Evolutionary conservation across 1,140 invertebrate species (phyloP).

Genomic region (Drosophila ironensis): DNA sequence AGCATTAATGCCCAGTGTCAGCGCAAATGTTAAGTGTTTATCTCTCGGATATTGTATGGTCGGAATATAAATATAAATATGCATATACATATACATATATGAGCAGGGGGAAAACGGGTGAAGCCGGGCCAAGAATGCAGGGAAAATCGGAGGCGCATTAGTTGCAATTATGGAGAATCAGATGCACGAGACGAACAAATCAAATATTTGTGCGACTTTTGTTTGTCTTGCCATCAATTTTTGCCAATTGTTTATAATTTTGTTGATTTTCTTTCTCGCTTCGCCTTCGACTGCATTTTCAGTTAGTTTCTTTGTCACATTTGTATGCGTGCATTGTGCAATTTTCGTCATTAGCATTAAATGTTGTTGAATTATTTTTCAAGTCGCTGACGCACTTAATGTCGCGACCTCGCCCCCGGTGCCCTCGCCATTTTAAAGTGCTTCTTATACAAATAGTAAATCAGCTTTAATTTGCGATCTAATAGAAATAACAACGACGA

Average conservation of each 20-base stretch:
- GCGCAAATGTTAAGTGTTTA: constrained; percentile 48
- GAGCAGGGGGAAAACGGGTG: background rate
- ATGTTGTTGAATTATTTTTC: constrained; percentile 78
- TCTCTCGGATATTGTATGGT: background rate
- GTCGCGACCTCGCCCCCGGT: constrained; percentile 50
- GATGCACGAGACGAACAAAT: constrained; percentile 58
- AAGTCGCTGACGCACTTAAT: constrained; percentile 79
- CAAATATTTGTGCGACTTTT: constrained; percentile 74
- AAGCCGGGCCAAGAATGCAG: constrained; percentile 52
- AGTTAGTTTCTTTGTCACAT: constrained; percentile 7
- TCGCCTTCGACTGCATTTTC: background rate
- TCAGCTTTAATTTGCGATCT: constrained; percentile 73
- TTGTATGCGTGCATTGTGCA: constrained; percentile 73
- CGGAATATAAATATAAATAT: background rate
- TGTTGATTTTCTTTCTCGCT: constrained; percentile 33
- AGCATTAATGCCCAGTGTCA: constrained; percentile 31
- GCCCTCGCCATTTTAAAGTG: constrained; percentile 15
- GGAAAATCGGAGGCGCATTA: constrained; percentile 64
- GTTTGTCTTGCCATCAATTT: constrained; percentile 78
- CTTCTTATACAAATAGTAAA: constrained; percentile 79
- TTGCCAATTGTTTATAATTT: constrained; percentile 74
- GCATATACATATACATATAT: background rate
- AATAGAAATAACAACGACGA: constrained; percentile 74
- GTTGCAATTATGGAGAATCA: constrained; percentile 70
- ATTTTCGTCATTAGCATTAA: constrained; percentile 80